Evolutionary conservation across 2,113 vertebrate genomes (phyloP), one percentile per base, ranked within the genome.

Genomic region (Rattus norvegicus): DNA sequence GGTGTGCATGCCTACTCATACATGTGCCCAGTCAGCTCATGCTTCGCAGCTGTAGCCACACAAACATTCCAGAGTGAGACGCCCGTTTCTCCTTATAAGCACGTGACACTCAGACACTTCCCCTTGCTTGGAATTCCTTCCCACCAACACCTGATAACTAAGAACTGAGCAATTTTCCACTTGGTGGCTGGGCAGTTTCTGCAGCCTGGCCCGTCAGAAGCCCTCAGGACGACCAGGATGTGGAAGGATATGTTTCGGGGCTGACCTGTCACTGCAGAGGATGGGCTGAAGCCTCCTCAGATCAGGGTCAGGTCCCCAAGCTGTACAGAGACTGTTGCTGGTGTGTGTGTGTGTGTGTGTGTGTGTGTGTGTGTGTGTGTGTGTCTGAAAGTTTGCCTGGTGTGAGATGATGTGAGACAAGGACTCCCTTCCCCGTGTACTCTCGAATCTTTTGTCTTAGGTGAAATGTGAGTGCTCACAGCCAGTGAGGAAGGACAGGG

Each of bases 71-170:
- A 28, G 75, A 95, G 63, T 39, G 13, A 87, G 75, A 90, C 84
- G 88, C 63, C 52, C 59, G n/a, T 89, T 94, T 79, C 67, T 83
- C 65, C 77, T 96, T 56, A 39, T 39, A 73, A 94, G 95, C 30
- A 24, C 52, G 83, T 43, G 67, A 61, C 76, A 49, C 77, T 83
- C 87, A 59, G 81, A 61, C 1, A 0, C 77, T 88, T 81, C 76
- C 65, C 75, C 59, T 59, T 14, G 0, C 72, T 39, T 88, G 69
- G 76, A 56, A 75, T 77, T 65, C 67, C 90, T 92, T 77, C 73
- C 39, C 1, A 0, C 65, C 47, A 2, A 8, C 47, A n/a, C 19
- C 24, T 20, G 36, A 43, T 43, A 43, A 43, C 52, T 52, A 73
- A 79, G 75, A 75, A 49, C 96, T 12, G 6, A 90, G 75, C 72